Conservation (phyloP, 2,113 vertebrate genomes). For the Pteropus alecto region DNA sequence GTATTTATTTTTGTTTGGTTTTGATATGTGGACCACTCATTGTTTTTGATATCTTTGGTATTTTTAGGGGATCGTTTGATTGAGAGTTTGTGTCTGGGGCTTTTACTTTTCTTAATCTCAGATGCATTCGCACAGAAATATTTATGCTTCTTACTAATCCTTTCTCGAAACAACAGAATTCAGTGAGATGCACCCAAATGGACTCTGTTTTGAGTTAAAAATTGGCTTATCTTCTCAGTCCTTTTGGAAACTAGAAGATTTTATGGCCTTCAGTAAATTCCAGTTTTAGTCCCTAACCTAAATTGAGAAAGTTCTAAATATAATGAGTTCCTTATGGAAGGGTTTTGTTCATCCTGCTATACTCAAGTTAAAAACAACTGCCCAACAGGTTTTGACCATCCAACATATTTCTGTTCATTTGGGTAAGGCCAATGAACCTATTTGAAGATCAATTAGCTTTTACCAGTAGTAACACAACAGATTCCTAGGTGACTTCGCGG, state of each 20-base stretch:
- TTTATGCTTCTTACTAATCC: neutral
- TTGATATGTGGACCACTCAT: neutral
- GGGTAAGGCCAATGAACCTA: neutral
- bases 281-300: neutral
- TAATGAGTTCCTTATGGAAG: neutral
- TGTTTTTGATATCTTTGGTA: neutral
- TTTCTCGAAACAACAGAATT: slow-evolving; percentile 11
- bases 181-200: neutral
- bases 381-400: neutral
- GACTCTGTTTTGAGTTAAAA: neutral
- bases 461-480: neutral
- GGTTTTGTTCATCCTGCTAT: neutral
- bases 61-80: neutral
- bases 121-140: slow-evolving; percentile 1
- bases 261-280: neutral
- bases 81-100: neutral
- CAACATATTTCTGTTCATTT: neutral
- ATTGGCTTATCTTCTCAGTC: neutral
- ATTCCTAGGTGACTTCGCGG: neutral
- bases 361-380: neutral
- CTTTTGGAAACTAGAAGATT: neutral
- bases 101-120: slow-evolving; percentile 24
- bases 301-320: neutral
- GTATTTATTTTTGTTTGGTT: slow-evolving; percentile 23
- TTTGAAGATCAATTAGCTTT: slow-evolving; percentile 3